phyloP scores from a whole-genome alignment of 2,113 vertebrate species.

The Ivindomyrus marchei region DNA sequence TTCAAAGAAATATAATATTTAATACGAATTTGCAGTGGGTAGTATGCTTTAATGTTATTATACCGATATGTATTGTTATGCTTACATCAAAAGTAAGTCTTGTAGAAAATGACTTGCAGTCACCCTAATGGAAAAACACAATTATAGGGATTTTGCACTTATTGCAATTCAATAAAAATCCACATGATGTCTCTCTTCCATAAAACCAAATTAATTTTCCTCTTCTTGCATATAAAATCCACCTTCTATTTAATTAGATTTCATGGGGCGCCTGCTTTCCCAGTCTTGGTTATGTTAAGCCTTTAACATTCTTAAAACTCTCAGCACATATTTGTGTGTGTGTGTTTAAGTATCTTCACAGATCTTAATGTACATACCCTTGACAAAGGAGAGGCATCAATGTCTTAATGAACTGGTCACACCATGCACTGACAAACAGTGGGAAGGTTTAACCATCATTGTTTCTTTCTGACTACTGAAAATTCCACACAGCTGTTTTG shows the following conservation, averaged over 20 bases:
- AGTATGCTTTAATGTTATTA: neutral
- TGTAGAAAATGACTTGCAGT: neutral
- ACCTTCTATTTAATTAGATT: conserved; percentile 18
- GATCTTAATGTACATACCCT: neutral
- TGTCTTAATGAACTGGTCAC: neutral
- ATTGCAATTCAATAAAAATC: conserved; percentile 19
- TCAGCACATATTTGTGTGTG: neutral
- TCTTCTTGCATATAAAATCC: conserved; percentile 25
- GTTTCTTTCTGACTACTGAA: neutral
- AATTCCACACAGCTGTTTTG: neutral
- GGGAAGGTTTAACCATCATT: neutral
- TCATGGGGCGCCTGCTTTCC: conserved; percentile 1
- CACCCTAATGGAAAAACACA: neutral
- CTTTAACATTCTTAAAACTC: neutral
- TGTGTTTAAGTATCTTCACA: neutral
- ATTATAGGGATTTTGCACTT: neutral
- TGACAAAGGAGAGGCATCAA: neutral
- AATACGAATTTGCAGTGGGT: neutral
- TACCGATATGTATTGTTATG: neutral
- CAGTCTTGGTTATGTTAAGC: conserved; percentile 15
- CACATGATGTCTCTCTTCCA: conserved; percentile 65
- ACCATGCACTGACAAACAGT: neutral
- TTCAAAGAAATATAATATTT: neutral
- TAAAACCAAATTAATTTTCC: conserved; percentile 28
- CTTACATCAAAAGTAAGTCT: neutral